Base-by-base conservation (phyloP, 2,888 invertebrate species). In the Synergus laeviventris region DNA sequence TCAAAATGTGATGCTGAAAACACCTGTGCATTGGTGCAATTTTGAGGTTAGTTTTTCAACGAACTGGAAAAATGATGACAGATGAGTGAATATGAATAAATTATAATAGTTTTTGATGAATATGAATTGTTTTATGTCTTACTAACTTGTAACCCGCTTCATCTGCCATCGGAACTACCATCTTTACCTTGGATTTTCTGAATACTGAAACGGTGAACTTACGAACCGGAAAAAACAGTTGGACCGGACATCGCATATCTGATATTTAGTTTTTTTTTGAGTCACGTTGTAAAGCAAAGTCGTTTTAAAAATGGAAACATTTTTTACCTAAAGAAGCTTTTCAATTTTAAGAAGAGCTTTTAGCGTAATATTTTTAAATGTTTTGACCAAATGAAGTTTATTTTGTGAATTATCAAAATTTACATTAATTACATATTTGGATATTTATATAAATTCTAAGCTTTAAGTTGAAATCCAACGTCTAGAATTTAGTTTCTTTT, bases 61-160 rank as follows among this genome's bases (percentile, higher is more conserved):
- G 14, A 5, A 62, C 21, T 36, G 5, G 2, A 11, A 61, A 59
- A 42, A 60, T 45, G 16, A 39, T 56, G n/a, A 14, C 31, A 54
- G 8, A 7, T 0, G 16, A 49, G 9, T 3, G 1, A 70, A 49
- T n/a, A 56, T 16, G 38, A 39, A 66, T n/a, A 42, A 39, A n/a
- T 54, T 1, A 16, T 42, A 8, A 7, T 39, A 12, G 21, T 38
- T 74, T 70, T 9, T 64, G 59, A 21, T 70, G 45, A 80, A 78
- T 77, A 76, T 76, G 77, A 80, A 79, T 81, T 82, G 49, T 61
- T 60, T 66, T 56, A 75, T 78, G 61, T 76, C 76, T 76, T 84
- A 89, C 91, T 82, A 88, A 91, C 91, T 91, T 91, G 90, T 91
- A 89, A 90, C 86, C 87, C 86, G 86, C 89, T 88, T 90, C 89